Conservation (phyloP, 53 echinoderm and acorn worm species). For the Patiria pectinifera region DNA sequence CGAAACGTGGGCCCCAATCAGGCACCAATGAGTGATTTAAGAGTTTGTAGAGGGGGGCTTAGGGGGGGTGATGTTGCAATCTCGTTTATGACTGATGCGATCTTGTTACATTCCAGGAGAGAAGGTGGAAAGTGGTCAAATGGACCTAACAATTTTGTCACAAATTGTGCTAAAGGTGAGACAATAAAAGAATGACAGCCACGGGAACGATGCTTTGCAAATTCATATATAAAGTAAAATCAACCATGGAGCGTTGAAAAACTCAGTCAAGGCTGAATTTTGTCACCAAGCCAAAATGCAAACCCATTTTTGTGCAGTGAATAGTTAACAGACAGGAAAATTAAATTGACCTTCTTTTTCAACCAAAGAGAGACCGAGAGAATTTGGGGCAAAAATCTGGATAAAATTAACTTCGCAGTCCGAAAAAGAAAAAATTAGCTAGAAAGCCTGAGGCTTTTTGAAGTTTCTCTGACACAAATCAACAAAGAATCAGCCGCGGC, state of each 20-base stretch:
- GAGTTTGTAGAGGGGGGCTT: not conserved
- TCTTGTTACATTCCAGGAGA: not conserved
- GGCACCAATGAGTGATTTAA: slow-evolving; percentile 40
- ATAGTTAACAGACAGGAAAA: not conserved
- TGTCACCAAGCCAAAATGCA: too few relatives aligned
- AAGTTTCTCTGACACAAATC: not conserved
- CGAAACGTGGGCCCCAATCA: slow-evolving; percentile 24
- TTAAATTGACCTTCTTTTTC: too few relatives aligned
- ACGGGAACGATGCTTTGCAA: not conserved
- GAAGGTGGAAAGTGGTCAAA: not conserved
- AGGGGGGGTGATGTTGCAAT: not conserved
- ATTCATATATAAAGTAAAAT: too few relatives aligned
- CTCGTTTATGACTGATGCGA: slow-evolving; percentile 12
- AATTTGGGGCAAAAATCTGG: not conserved
- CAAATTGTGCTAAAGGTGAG: not conserved
- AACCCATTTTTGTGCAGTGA: too few relatives aligned
- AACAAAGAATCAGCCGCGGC: not conserved
- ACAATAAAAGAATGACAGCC: not conserved
- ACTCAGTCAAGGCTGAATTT: too few relatives aligned
- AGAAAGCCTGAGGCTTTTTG: not conserved
- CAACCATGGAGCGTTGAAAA: too few relatives aligned
- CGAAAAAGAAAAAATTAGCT: not conserved
- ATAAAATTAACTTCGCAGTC: not conserved
- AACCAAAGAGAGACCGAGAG: not conserved
- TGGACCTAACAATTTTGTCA: not conserved